phyloP scores from a whole-genome alignment of 2,113 vertebrate genomes.

The Anoplopoma fimbria region DNA sequence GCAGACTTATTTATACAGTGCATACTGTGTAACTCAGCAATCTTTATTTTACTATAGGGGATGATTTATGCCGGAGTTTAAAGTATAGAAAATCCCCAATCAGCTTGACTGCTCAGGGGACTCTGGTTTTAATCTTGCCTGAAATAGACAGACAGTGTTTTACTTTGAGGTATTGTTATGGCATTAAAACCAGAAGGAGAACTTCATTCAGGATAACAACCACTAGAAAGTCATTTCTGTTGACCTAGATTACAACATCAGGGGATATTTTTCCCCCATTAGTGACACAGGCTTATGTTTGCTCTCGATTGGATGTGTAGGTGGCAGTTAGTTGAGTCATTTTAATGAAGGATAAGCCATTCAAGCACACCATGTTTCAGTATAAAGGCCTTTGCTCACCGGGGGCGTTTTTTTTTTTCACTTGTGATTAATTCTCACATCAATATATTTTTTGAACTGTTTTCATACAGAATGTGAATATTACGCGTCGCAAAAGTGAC shows the following conservation, averaged over 20 bases:
- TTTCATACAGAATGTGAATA: neutral
- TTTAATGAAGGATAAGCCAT: slow-evolving; percentile 54
- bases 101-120: slow-evolving; percentile 63
- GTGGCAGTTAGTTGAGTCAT: slow-evolving; percentile 66
- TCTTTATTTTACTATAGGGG: slow-evolving; percentile 53
- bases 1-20: slow-evolving; percentile 31
- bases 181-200: slow-evolving; percentile 59
- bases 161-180: slow-evolving; percentile 45
- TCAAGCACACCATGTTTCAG: slow-evolving; percentile 44
- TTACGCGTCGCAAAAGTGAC: neutral
- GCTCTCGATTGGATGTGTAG: slow-evolving; percentile 67
- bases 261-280: slow-evolving; percentile 69
- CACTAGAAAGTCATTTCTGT: slow-evolving; percentile 60
- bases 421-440: neutral
- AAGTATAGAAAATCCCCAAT: slow-evolving; percentile 76
- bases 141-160: slow-evolving; percentile 63
- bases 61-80: slow-evolving; percentile 69
- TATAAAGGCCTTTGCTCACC: slow-evolving; percentile 12
- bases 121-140: slow-evolving; percentile 69
- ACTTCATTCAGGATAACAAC: slow-evolving; percentile 66
- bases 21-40: slow-evolving; percentile 33
- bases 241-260: slow-evolving; percentile 73
- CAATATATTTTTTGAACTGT: neutral
- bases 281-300: slow-evolving; percentile 71
- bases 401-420: neutral